phyloP scores from a whole-genome alignment of 2,113 vertebrate species.

The Siphamia tubifer region DNA sequence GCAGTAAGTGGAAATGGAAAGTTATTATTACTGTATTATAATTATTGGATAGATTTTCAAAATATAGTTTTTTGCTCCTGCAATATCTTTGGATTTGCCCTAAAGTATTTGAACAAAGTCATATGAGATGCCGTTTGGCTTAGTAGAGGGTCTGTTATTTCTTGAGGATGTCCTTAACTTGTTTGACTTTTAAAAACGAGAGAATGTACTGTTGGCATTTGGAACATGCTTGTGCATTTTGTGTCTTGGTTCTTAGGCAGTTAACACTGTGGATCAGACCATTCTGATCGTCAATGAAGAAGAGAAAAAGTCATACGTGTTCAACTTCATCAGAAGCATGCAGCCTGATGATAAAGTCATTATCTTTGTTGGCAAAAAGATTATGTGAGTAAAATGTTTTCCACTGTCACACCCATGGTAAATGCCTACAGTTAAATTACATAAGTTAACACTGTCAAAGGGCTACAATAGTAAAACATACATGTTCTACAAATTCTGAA shows the following conservation, averaged over 20 bases:
- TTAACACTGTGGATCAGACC: constrained; percentile 88
- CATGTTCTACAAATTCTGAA: too few relatives aligned
- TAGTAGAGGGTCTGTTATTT: too few relatives aligned
- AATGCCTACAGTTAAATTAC: background rate
- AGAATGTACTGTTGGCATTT: background rate
- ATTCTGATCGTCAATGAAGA: constrained; percentile 87
- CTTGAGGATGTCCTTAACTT: background rate
- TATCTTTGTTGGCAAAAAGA: constrained; percentile 94
- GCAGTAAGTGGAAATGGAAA: constrained; percentile 80
- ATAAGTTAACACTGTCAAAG: background rate
- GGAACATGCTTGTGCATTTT: background rate
- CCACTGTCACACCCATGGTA: too few relatives aligned
- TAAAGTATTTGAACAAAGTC: too few relatives aligned
- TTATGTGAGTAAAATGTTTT: constrained; percentile 83
- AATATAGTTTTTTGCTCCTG: background rate
- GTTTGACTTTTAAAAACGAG: too few relatives aligned
- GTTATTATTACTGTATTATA: background rate
- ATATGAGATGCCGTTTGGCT: too few relatives aligned
- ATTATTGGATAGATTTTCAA: too few relatives aligned
- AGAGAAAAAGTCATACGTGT: constrained; percentile 87
- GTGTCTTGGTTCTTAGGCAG: constrained; percentile 80
- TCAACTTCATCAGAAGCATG: constrained; percentile 86
- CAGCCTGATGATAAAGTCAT: constrained; percentile 89
- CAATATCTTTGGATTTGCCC: too few relatives aligned
- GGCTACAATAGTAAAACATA: too few relatives aligned